Evolutionary conservation across 2,113 vertebrate species (phyloP).

Genomic region (Petrocephalus microphthalmus): DNA sequence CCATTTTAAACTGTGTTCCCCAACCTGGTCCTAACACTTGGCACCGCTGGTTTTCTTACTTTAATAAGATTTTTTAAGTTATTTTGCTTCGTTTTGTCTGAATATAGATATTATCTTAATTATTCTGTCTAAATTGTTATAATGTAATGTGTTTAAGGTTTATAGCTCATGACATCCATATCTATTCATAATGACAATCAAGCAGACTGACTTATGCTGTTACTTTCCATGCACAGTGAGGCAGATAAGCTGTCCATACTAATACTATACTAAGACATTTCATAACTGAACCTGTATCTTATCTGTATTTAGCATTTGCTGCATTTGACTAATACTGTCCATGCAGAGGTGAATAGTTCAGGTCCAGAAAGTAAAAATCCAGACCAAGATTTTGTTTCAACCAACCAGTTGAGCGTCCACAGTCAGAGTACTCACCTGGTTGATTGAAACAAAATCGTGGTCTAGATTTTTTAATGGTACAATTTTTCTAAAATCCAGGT

Average conservation of each 20-base stretch:
- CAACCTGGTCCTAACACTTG: neutral
- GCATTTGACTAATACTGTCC: constrained; percentile 39
- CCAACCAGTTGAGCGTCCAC: neutral
- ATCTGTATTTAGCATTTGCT: constrained; percentile 51
- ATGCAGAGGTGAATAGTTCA: constrained; percentile 12
- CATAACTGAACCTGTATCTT: constrained; percentile 53
- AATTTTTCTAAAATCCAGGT: neutral
- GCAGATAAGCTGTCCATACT: constrained; percentile 45
- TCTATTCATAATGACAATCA: constrained; percentile 41
- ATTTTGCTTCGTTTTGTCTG: neutral
- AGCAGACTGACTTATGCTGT: constrained; percentile 52
- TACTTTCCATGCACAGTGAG: constrained; percentile 50
- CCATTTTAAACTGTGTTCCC: neutral
- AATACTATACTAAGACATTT: constrained; percentile 57
- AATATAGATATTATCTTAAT: neutral
- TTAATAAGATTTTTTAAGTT: neutral
- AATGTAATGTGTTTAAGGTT: constrained; percentile 4
- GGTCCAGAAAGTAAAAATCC: neutral
- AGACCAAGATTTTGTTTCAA: neutral
- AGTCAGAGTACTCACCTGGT: neutral
- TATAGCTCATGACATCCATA: constrained; percentile 37
- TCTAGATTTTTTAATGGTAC: neutral
- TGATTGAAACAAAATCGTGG: neutral
- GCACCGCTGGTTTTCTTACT: neutral
- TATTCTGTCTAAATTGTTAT: neutral